Base-by-base conservation (phyloP, 2,797 vertebrate species). In the Zonotrichia albicollis region DNA sequence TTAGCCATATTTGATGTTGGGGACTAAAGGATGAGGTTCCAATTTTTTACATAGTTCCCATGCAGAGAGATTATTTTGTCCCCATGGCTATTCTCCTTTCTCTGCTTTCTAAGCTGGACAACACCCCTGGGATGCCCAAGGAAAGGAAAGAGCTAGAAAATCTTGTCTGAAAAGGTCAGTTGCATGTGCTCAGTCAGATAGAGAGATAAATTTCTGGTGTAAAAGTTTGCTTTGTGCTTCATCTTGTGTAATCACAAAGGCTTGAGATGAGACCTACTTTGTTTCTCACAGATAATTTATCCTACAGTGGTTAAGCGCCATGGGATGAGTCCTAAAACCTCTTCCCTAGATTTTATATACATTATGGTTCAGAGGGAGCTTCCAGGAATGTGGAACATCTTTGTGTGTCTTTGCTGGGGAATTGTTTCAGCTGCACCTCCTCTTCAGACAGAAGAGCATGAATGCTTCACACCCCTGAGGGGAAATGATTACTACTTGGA, bases 211-310 rank as follows among this genome's bases (percentile, higher is more conserved):
- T 3, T 87, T 90, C 54, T 80, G 75, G 32, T 16, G 4, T 64
- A 50, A 66, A 93, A 77, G 7, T 77, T 75, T 90, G 19, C 18
- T 77, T 29, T 74, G 50, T 83, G 22, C 23, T 68, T 92, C 46
- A 18, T 48, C 57, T 65, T 68, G 18, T 75, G 27, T 66, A 89
- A 91, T 77, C 61, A 53, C 26, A 85, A 78, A 93, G 16, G 45
- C n/a, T 76, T 40, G 66, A 87, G 42, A 87, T 77, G 38, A 80
- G 42, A 68, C 10, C 58, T 71, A 65, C 81, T 74, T 87, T 64
- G 11, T 70, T 93, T 87, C 60, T 96, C 38, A 14, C n/a, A 83
- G 81, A 43, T 71, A 53, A 74, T 94, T 88, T 91, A 86, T 90
- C 45, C 62, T 80, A 9, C 14, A 9, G 19, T 75, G 23, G 23